Conservation (phyloP, 2,888 invertebrate genomes). For the Cistogaster globosa region DNA sequence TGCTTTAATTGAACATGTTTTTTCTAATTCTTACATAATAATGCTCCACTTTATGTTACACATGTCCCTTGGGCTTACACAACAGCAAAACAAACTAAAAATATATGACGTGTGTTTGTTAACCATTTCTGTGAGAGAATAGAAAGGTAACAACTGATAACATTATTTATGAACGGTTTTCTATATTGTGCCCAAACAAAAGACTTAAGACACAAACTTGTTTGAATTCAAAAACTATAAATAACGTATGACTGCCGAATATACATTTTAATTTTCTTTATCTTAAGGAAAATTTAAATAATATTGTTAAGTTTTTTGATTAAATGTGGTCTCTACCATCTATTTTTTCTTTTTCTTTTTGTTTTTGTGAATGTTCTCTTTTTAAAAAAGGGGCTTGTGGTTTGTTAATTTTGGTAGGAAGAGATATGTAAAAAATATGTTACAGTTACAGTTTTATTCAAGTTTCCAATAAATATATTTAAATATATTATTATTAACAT, state of each 20-base stretch:
- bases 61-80: slow-evolving; percentile 53
- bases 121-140: slow-evolving; percentile 18
- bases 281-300: slow-evolving; percentile 7
- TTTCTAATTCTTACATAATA: slow-evolving; percentile 41
- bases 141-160: slow-evolving; percentile 45
- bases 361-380: background rate
- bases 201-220: slow-evolving; percentile 55
- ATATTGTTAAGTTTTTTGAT: background rate
- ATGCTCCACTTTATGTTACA: slow-evolving; percentile 48
- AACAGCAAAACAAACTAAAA: slow-evolving; percentile 14
- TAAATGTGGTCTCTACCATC: background rate
- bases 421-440: too few relatives aligned
- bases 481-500: too few relatives aligned
- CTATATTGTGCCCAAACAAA: slow-evolving; percentile 42
- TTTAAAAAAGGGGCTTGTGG: background rate
- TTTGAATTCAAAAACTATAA: slow-evolving; percentile 40
- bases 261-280: slow-evolving; percentile 2
- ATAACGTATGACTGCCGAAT: slow-evolving; percentile 10
- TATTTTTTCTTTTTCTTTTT: too few relatives aligned
- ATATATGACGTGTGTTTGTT: background rate
- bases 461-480: too few relatives aligned
- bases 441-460: too few relatives aligned
- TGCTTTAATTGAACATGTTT: slow-evolving; percentile 15
- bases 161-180: slow-evolving; percentile 36
- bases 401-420: background rate